Conservation (phyloP, 2,888 invertebrate genomes). For the Agonum fuliginosum region DNA sequence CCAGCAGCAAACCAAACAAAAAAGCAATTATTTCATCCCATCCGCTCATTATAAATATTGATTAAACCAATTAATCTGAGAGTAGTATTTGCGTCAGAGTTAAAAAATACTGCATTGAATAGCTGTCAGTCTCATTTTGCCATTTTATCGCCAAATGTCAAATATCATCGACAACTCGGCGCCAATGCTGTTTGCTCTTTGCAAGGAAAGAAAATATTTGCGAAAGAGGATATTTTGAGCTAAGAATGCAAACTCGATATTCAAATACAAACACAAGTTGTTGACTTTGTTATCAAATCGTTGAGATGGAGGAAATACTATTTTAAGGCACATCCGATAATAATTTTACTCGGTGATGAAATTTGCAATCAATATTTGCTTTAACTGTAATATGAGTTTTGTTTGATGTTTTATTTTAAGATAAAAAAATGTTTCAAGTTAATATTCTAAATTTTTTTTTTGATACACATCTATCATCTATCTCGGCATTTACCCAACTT, state of each 20-base stretch:
- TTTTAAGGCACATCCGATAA: not conserved
- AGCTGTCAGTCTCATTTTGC: not conserved
- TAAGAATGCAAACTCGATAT: slow-evolving; percentile 9
- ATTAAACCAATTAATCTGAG: slow-evolving; percentile 6
- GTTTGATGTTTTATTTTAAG: too few relatives aligned
- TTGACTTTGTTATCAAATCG: slow-evolving; percentile 19
- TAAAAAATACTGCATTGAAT: not conserved
- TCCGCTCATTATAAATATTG: slow-evolving; percentile 9
- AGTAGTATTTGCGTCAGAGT: not conserved
- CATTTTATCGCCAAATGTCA: slow-evolving; percentile 40
- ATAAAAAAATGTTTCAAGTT: too few relatives aligned
- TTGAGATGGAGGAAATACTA: not conserved
- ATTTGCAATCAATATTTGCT: slow-evolving; percentile 20
- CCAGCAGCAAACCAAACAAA: not conserved
- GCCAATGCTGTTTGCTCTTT: slow-evolving; percentile 32
- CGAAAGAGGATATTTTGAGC: slow-evolving; percentile 11
- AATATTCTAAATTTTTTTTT: too few relatives aligned
- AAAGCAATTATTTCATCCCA: slow-evolving; percentile 7
- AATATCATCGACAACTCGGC: slow-evolving; percentile 23
- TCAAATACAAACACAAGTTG: not conserved
- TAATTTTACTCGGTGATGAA: not conserved
- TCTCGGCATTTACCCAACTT: too few relatives aligned
- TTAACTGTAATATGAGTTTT: too few relatives aligned
- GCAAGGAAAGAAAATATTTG: slow-evolving; percentile 34
- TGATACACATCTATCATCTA: too few relatives aligned